phyloP scores from a whole-genome alignment of 2,797 vertebrate species.

The Spea hammondii region DNA sequence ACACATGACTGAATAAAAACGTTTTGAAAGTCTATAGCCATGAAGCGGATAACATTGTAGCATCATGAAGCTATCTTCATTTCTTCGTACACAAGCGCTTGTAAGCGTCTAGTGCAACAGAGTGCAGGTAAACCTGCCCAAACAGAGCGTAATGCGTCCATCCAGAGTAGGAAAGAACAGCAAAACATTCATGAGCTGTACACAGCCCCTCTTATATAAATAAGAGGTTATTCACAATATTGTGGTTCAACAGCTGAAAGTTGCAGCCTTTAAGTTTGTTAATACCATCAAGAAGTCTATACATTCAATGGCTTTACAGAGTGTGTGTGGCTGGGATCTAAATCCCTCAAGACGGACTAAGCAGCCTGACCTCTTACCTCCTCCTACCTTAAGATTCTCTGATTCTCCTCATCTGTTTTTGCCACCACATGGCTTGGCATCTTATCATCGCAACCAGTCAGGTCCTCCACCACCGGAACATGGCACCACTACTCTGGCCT shows the following conservation, averaged over 20 bases:
- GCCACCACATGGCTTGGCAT: background rate
- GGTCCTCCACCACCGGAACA: constrained; percentile 61
- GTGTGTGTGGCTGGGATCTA: constrained; percentile 54
- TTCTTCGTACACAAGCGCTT: background rate
- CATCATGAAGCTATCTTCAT: constrained; percentile 38
- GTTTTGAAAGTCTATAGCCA: background rate
- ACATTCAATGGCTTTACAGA: constrained; percentile 62
- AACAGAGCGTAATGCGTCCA: background rate
- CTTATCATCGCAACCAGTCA: background rate
- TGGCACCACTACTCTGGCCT: constrained; percentile 82
- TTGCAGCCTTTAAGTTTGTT: background rate
- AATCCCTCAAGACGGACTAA: background rate
- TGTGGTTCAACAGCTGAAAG: background rate
- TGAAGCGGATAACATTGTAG: constrained; percentile 1
- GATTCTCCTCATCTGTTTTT: background rate
- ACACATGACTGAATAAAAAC: no score
- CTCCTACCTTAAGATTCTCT: background rate
- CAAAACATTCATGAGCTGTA: background rate
- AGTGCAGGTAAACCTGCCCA: background rate
- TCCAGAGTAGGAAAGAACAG: background rate
- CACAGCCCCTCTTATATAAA: background rate
- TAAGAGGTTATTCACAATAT: background rate
- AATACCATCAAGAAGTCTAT: background rate
- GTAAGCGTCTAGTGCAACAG: background rate
- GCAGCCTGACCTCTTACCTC: background rate